Evolutionary conservation across 2,797 vertebrate species (phyloP).

Genomic region (Discoglossus pictus): DNA sequence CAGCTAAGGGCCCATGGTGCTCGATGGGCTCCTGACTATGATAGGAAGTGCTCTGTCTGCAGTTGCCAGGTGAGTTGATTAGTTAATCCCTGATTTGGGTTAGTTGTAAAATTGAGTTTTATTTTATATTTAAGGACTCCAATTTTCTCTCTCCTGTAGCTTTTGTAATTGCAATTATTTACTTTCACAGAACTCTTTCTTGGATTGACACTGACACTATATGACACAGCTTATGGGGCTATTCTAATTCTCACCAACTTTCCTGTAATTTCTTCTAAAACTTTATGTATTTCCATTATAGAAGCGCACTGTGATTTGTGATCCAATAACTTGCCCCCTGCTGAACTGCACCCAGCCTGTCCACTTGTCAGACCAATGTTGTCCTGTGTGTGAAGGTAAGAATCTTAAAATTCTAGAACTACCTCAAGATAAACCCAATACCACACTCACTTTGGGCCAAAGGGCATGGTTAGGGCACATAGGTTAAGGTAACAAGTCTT

Average conservation of each 20-base stretch:
- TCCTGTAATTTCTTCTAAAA: too few relatives aligned
- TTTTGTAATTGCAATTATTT: too few relatives aligned
- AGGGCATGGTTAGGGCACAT: neutral
- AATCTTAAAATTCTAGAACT: neutral
- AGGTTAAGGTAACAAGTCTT: neutral
- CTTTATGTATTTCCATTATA: conserved; percentile 58
- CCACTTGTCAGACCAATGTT: conserved; percentile 83
- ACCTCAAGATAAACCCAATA: neutral
- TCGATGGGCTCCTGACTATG: conserved; percentile 89
- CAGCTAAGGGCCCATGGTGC: conserved; percentile 84
- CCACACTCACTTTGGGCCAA: neutral
- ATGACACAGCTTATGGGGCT: too few relatives aligned
- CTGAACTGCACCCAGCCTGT: conserved; percentile 80
- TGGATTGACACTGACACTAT: too few relatives aligned
- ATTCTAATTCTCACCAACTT: too few relatives aligned
- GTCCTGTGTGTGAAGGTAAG: conserved; percentile 86
- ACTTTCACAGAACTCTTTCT: too few relatives aligned
- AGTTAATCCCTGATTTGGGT: too few relatives aligned
- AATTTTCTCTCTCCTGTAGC: too few relatives aligned
- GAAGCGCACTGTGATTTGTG: conserved; percentile 95
- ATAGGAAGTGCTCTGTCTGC: conserved; percentile 89
- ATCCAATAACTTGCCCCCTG: conserved; percentile 87
- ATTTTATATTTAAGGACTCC: too few relatives aligned
- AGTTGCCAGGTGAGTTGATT: conserved; percentile 91
- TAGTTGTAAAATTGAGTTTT: too few relatives aligned